Conservation (phyloP, 2,888 invertebrate species). For the Listrodromus nycthemerus region DNA sequence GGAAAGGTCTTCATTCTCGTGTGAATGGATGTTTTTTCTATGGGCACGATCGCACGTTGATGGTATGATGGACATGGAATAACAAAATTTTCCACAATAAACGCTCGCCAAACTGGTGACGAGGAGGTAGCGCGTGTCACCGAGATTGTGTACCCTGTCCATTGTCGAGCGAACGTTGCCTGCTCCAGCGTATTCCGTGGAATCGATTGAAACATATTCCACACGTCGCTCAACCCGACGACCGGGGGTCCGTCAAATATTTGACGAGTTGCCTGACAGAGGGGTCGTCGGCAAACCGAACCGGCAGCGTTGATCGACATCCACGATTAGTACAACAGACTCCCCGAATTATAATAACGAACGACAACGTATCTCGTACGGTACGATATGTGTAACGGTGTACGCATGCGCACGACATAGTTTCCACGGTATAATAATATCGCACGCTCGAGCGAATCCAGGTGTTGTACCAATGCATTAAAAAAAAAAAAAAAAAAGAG, state of each 20-base stretch:
- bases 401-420: constrained; percentile 19
- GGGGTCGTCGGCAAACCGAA: constrained; percentile 43
- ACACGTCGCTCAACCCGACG: constrained; percentile 56
- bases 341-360: constrained; percentile 53
- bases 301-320: constrained; percentile 57
- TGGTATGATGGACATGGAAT: background rate
- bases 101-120: constrained; percentile 14
- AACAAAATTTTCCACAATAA: constrained; percentile 43
- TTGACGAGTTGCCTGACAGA: constrained; percentile 37
- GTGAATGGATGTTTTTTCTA: background rate
- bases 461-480: constrained; percentile 51
- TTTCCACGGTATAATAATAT: constrained; percentile 53
- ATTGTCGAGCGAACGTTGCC: constrained; percentile 29
- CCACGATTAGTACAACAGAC: constrained; percentile 31
- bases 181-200: constrained; percentile 30
- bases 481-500: constrained; percentile 22
- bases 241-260: constrained; percentile 49
- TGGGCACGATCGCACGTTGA: background rate
- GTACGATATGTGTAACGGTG: background rate
- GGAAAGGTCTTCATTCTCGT: background rate
- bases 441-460: constrained; percentile 64
- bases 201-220: constrained; percentile 68
- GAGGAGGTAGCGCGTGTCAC: constrained; percentile 50
- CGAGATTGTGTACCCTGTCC: constrained; percentile 20
- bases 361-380: constrained; percentile 13